Conservation (phyloP, 2,888 invertebrate species). For the Perdita meconis region DNA sequence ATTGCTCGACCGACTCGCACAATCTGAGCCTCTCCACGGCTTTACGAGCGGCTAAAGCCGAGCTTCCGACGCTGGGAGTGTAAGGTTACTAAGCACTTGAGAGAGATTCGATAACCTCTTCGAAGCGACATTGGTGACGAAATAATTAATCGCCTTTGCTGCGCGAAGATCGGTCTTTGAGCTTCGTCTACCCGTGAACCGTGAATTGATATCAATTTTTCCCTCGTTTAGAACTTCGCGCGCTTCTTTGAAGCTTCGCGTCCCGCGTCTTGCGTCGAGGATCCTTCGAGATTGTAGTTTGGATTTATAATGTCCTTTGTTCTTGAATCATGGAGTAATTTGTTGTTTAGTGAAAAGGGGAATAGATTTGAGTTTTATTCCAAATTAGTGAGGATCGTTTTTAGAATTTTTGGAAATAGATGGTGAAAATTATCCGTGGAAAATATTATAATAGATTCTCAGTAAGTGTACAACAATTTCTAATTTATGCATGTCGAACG, state of each 20-base stretch:
- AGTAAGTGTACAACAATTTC: too few species aligned
- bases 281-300: too few species aligned
- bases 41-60: slow-evolving; percentile 62
- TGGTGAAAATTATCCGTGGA: too few species aligned
- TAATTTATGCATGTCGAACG: too few species aligned
- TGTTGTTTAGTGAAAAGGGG: too few species aligned
- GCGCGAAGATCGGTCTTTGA: slow-evolving; percentile 3
- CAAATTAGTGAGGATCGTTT: not conserved
- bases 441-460: too few species aligned
- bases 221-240: not conserved
- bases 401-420: too few species aligned
- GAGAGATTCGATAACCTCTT: slow-evolving; percentile 60
- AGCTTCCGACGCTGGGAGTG: slow-evolving; percentile 34
- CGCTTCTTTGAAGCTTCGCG: not conserved
- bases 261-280: too few species aligned
- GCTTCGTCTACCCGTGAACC: not conserved
- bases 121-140: slow-evolving; percentile 53
- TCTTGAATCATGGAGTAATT: too few species aligned
- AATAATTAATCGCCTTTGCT: slow-evolving; percentile 62
- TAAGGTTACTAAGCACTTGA: slow-evolving; percentile 50
- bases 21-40: slow-evolving; percentile 65
- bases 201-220: slow-evolving; percentile 5
- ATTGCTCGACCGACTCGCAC: slow-evolving; percentile 60
- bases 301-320: too few species aligned
- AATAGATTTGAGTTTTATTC: not conserved